Evolutionary conservation across 1,140 invertebrate genomes (phyloP).

Genomic region (Drosophila tropicalis): DNA sequence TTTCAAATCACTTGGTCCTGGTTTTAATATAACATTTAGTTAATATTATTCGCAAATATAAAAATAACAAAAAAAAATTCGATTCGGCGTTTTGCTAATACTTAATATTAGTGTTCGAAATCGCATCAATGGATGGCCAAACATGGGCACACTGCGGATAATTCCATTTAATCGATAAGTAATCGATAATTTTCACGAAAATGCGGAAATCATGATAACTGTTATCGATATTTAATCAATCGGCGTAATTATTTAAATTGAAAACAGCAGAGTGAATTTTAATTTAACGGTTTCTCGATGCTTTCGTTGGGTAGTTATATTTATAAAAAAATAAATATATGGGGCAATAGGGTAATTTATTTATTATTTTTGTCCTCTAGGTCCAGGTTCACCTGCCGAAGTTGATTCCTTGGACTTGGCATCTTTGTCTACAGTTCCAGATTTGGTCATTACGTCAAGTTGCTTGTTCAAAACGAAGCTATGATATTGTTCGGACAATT

Average conservation of each 20-base stretch:
- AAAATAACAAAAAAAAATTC: conserved; percentile 15
- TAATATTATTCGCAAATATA: conserved; percentile 8
- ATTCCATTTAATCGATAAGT: too few species aligned
- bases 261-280: too few species aligned
- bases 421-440: not conserved
- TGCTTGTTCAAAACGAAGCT: conserved; percentile 54
- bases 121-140: too few species aligned
- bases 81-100: conserved; percentile 11
- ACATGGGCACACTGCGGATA: not conserved
- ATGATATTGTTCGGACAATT: conserved; percentile 59
- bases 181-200: too few species aligned
- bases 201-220: too few species aligned
- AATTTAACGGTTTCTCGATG: too few species aligned
- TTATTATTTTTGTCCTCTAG: not conserved
- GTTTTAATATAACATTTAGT: conserved; percentile 9
- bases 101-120: conserved; percentile 1
- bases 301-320: not conserved
- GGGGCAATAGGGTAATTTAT: not conserved
- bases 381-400: not conserved
- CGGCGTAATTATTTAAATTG: too few species aligned
- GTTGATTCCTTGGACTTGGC: not conserved
- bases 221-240: too few species aligned
- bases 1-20: not conserved
- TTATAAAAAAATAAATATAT: not conserved
- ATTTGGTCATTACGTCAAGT: conserved; percentile 26